These are phyloP conservation scores for Bombus consobrinus DNA, from an alignment of 1,140 invertebrate genomes.

Conservation along the genomic window DNA sequence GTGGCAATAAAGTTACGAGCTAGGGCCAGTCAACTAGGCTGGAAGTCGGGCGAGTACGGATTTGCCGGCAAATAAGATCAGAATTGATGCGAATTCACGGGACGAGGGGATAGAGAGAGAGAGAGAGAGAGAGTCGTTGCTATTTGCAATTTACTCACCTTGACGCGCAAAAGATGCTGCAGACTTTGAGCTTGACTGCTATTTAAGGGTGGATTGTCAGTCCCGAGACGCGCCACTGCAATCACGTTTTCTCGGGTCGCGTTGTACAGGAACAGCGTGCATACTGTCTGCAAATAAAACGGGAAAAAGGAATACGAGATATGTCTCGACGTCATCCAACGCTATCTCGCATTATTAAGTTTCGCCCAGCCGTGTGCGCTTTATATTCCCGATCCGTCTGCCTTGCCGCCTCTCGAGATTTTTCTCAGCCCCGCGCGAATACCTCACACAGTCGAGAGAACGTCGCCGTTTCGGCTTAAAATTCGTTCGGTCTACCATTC, in stretches of 20 bases:
- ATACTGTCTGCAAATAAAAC: constrained; percentile 87
- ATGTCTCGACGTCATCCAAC: constrained; percentile 41
- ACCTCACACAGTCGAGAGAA: neutral
- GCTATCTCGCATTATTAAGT: constrained; percentile 57
- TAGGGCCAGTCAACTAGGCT: neutral
- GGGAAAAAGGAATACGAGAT: neutral
- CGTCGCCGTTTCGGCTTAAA: constrained; percentile 16
- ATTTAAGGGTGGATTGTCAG: constrained; percentile 83
- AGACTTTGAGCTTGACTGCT: constrained; percentile 80
- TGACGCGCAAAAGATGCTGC: constrained; percentile 81
- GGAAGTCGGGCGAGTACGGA: neutral
- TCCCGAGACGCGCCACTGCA: constrained; percentile 90
- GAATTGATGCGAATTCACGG: constrained; percentile 37
- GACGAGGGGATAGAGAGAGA: neutral
- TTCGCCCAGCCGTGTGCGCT: constrained; percentile 50
- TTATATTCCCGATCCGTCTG: constrained; percentile 57
- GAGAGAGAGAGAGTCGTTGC: constrained; percentile 2
- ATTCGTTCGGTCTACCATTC: neutral
- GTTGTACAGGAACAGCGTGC: constrained; percentile 92
- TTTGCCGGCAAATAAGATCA: constrained; percentile 41
- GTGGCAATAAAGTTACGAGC: constrained; percentile 2
- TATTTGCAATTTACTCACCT: constrained; percentile 75
- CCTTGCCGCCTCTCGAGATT: constrained; percentile 44
- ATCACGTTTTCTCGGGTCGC: constrained; percentile 94
- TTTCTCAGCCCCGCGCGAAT: constrained; percentile 39